Percentiles rank a stretch among this genome's conserved stretches.
phyloP scores from a whole-genome alignment of 2,797 vertebrate genomes.

The Chanos chanos region DNA sequence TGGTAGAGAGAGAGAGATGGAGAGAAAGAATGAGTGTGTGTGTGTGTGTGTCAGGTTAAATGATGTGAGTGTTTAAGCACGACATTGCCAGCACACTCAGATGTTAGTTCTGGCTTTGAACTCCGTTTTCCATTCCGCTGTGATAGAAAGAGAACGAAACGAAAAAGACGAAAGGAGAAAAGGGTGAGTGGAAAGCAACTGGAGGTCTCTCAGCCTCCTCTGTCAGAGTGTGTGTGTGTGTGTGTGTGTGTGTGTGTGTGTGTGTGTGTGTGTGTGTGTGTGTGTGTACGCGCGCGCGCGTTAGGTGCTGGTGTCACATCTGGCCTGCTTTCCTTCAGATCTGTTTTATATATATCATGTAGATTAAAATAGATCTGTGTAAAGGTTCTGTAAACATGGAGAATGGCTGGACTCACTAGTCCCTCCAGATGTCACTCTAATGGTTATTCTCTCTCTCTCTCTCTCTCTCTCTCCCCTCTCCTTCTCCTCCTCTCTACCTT shows the following conservation, averaged over 20 bases:
- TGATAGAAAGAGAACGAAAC: slow-evolving; percentile 8
- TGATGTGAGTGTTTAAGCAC: slow-evolving; percentile 32
- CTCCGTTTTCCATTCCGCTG: slow-evolving; percentile 49
- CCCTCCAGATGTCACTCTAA: neutral
- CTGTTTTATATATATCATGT: neutral
- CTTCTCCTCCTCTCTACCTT: neutral
- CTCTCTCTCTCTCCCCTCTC: neutral
- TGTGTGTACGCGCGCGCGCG: slow-evolving; percentile 3
- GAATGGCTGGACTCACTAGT: neutral
- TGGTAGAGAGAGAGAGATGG: slow-evolving; percentile 2
- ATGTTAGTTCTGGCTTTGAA: slow-evolving; percentile 53
- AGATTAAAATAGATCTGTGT: slow-evolving; percentile 15
- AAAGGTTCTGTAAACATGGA: slow-evolving; percentile 17
- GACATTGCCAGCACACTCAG: slow-evolving; percentile 26
- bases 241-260: slow-evolving; percentile 3
- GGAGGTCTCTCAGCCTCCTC: too few species aligned
- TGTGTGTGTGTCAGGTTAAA: slow-evolving; percentile 19
- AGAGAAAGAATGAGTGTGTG: slow-evolving; percentile 25
- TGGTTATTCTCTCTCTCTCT: neutral
- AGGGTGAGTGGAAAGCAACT: slow-evolving; percentile 34
- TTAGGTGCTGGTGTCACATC: neutral
- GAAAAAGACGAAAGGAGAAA: slow-evolving; percentile 20
- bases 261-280: neutral
- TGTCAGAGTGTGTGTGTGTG: neutral
- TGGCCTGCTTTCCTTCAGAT: neutral